Evolutionary conservation across 2,113 vertebrate species (phyloP).

Genomic region (Triplophysa siluroides): DNA sequence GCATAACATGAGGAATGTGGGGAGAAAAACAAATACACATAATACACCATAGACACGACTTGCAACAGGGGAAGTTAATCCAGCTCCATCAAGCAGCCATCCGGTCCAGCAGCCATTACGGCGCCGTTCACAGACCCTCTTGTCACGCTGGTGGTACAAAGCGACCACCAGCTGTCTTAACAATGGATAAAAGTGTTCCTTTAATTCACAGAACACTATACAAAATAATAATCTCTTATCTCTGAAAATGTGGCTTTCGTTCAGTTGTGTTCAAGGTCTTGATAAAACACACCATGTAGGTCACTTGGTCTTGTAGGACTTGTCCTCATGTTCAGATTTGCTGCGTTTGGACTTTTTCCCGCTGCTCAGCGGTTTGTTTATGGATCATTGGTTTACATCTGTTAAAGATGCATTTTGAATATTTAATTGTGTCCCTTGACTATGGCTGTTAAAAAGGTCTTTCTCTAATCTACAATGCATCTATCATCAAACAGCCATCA

Average conservation of each 20-base stretch:
- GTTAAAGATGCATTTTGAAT: slow-evolving; percentile 44
- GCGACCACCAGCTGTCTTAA: too few relatives aligned
- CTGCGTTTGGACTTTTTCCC: slow-evolving; percentile 30
- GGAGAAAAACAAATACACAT: too few relatives aligned
- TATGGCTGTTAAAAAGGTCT: slow-evolving; percentile 26
- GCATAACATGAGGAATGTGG: too few relatives aligned
- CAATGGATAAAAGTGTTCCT: too few relatives aligned
- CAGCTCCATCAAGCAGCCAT: too few relatives aligned
- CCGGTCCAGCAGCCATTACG: too few relatives aligned
- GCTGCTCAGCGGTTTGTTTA: slow-evolving; percentile 34
- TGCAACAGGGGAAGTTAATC: too few relatives aligned
- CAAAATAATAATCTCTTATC: background rate
- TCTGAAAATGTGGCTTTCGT: background rate
- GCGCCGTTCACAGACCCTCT: too few relatives aligned
- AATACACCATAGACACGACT: too few relatives aligned
- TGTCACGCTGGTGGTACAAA: too few relatives aligned
- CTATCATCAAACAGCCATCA: background rate
- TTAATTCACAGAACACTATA: too few relatives aligned
- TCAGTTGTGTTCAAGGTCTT: background rate
- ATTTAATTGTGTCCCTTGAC: slow-evolving; percentile 41
- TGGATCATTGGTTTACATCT: slow-evolving; percentile 50
- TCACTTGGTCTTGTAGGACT: slow-evolving; percentile 6
- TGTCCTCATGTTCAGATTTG: background rate
- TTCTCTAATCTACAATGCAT: background rate
- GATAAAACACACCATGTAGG: slow-evolving; percentile 18